phyloP scores from a whole-genome alignment of 2,113 vertebrate genomes.

The Hippocampus mohnikei region DNA sequence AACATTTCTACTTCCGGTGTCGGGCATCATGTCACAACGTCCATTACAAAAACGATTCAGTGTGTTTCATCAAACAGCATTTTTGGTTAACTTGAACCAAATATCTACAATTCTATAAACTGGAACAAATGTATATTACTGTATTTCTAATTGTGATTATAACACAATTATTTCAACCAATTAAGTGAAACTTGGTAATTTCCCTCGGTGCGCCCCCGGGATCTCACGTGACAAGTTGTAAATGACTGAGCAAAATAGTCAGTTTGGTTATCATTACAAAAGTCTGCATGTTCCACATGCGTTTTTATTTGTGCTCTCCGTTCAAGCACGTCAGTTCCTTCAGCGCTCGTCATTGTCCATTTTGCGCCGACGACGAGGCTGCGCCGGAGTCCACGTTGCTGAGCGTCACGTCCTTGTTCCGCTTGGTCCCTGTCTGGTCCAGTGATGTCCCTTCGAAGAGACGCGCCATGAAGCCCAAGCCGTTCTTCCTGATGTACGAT shows the following conservation, averaged over 20 bases:
- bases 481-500: conserved; percentile 71
- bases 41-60: too few relatives aligned
- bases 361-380: neutral
- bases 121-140: too few relatives aligned
- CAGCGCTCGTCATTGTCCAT: neutral
- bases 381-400: neutral
- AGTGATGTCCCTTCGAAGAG: conserved; percentile 67
- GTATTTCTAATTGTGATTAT: too few relatives aligned
- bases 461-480: conserved; percentile 72
- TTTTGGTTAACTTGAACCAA: too few relatives aligned
- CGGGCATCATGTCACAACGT: too few relatives aligned
- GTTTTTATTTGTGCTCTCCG: neutral
- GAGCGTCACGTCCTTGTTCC: neutral
- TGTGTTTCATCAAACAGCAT: too few relatives aligned
- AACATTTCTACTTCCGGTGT: too few relatives aligned
- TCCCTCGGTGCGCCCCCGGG: too few relatives aligned
- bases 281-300: neutral
- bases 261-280: neutral
- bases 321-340: neutral
- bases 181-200: too few relatives aligned
- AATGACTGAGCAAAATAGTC: neutral
- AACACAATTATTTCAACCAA: too few relatives aligned
- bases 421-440: conserved; percentile 40
- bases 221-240: too few relatives aligned
- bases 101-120: too few relatives aligned